phyloP scores from a whole-genome alignment of 2,113 vertebrate genomes.

The Ictalurus punctatus region DNA sequence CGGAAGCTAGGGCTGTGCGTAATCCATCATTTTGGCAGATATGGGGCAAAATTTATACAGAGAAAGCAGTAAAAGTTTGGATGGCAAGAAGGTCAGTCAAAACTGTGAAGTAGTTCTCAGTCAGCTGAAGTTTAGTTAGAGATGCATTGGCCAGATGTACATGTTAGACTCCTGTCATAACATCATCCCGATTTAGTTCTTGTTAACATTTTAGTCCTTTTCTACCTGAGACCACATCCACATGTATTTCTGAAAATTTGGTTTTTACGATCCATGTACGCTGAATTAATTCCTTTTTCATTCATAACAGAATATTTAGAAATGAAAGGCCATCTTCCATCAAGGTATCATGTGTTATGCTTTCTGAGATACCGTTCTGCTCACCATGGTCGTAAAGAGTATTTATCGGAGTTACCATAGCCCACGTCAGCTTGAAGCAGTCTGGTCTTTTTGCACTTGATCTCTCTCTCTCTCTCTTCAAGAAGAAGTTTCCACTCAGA shows the following conservation, averaged over 20 bases:
- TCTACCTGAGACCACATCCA: background rate
- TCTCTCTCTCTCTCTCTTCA: background rate
- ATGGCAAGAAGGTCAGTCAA: slow-evolving; percentile 4
- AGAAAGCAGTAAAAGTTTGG: background rate
- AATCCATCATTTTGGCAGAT: slow-evolving; percentile 19
- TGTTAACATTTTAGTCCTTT: background rate
- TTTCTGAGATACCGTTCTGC: background rate
- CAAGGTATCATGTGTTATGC: background rate
- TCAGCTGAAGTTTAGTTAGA: background rate
- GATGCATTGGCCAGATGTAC: background rate
- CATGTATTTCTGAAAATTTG: background rate
- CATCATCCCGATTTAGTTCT: background rate
- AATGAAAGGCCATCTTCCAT: background rate
- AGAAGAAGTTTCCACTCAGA: background rate
- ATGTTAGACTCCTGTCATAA: background rate
- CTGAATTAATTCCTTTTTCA: background rate
- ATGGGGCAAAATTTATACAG: background rate
- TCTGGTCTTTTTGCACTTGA: background rate
- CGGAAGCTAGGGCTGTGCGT: background rate
- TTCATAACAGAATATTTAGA: background rate
- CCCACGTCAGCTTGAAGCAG: background rate
- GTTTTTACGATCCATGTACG: background rate
- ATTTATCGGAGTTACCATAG: background rate
- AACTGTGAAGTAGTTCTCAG: background rate
- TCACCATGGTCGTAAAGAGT: background rate